A percentile compares a stretch with the other conserved stretches of the same genome.
These are phyloP conservation scores for Nesoenas mayeri DNA, from an alignment of 2,113 vertebrate species.

Conservation along the genomic window DNA sequence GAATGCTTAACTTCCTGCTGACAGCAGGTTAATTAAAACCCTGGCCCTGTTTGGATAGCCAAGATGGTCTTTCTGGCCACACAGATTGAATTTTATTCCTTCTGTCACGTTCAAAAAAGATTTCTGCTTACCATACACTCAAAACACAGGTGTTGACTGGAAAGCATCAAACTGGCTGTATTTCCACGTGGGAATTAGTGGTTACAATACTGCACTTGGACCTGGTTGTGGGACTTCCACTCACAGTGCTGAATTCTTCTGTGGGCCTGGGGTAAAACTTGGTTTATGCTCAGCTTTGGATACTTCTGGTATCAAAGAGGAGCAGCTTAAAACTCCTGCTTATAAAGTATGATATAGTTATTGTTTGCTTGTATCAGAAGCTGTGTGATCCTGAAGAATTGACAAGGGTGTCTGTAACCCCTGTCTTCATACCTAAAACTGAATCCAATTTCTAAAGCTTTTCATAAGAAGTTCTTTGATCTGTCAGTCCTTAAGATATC, in stretches of 20 bases:
- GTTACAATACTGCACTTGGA: neutral
- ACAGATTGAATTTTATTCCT: neutral
- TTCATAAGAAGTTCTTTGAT: neutral
- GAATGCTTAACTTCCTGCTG: neutral
- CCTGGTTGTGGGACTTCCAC: neutral
- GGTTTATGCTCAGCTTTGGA: neutral
- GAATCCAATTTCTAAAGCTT: neutral
- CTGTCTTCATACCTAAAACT: neutral
- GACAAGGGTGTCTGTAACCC: neutral
- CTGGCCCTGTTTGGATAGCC: neutral
- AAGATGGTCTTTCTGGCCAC: neutral
- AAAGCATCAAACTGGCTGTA: neutral
- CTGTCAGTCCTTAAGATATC: neutral
- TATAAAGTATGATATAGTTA: neutral
- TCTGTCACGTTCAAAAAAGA: neutral
- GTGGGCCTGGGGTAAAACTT: neutral
- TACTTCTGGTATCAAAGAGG: neutral
- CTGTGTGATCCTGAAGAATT: neutral
- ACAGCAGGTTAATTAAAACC: constrained; percentile 5
- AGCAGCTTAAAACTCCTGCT: neutral
- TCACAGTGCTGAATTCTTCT: neutral
- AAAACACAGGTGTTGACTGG: neutral
- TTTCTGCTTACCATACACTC: neutral
- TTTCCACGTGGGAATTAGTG: neutral
- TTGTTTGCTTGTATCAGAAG: neutral